Conservation (phyloP, 2,797 vertebrate species). For the Premnoplex brunnescens region DNA sequence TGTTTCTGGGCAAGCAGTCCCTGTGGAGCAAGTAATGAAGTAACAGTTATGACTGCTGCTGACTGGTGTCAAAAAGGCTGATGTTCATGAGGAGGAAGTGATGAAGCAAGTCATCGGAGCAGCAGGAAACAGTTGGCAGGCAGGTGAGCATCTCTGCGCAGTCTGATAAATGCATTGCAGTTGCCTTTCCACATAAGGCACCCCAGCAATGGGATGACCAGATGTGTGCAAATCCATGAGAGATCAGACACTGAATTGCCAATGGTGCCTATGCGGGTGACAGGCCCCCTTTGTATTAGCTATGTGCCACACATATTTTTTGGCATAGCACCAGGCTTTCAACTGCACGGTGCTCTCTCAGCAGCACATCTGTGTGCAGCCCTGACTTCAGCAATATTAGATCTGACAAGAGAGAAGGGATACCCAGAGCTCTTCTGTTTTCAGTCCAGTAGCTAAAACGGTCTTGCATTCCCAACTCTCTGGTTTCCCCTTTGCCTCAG, state of each 20-base stretch:
- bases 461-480: neutral
- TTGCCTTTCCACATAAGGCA: neutral
- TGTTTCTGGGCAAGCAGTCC: conserved; percentile 30
- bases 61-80: neutral
- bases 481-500: neutral
- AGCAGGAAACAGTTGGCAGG: conserved; percentile 9
- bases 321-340: neutral
- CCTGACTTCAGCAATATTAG: neutral
- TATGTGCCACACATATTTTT: neutral
- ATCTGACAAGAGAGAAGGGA: neutral
- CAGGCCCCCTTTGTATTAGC: neutral
- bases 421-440: neutral
- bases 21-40: neutral
- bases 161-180: neutral
- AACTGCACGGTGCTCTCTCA: neutral
- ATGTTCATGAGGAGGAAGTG: neutral
- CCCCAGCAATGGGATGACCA: neutral
- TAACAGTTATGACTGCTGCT: conserved; percentile 9
- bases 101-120: neutral
- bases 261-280: neutral
- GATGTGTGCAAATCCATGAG: neutral
- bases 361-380: neutral
- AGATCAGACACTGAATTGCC: neutral
- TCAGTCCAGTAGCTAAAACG: neutral
- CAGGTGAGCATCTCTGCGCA: neutral